Conservation (phyloP, 2,888 invertebrate genomes). For the Tetranychus truncatus region DNA sequence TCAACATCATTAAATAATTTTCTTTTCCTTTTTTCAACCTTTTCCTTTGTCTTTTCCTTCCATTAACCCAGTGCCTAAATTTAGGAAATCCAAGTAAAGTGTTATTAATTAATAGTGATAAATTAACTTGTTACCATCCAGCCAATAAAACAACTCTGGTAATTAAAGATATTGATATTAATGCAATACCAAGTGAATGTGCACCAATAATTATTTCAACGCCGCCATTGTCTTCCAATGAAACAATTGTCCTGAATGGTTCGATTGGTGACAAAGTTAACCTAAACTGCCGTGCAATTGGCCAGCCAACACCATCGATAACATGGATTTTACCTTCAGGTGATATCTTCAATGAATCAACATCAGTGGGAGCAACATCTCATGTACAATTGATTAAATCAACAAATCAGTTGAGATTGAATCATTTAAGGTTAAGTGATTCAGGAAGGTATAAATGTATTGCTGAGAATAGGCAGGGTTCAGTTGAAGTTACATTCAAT, state of each 20-base stretch:
- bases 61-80: background rate
- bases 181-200: conserved; percentile 27
- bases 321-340: conserved; percentile 35
- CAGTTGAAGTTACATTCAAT: conserved; percentile 29
- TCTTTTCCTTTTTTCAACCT: background rate
- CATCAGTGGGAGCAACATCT: conserved; percentile 17
- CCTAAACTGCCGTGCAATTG: conserved; percentile 34
- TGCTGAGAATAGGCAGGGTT: conserved; percentile 32
- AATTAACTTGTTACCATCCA: background rate
- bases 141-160: conserved; percentile 26
- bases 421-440: conserved; percentile 30
- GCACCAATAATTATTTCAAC: conserved; percentile 26
- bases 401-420: conserved; percentile 29
- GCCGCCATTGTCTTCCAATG: background rate
- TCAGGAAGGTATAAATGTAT: conserved; percentile 35
- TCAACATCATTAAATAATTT: no score
- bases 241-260: conserved; percentile 19
- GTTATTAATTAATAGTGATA: background rate
- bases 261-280: conserved; percentile 24
- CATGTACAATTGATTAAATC: conserved; percentile 28
- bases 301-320: conserved; percentile 33
- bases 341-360: conserved; percentile 29
- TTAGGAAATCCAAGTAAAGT: background rate
- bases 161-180: conserved; percentile 28
- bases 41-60: background rate